Conservation (phyloP, 2,797 vertebrate species). For the Lacerta agilis region DNA sequence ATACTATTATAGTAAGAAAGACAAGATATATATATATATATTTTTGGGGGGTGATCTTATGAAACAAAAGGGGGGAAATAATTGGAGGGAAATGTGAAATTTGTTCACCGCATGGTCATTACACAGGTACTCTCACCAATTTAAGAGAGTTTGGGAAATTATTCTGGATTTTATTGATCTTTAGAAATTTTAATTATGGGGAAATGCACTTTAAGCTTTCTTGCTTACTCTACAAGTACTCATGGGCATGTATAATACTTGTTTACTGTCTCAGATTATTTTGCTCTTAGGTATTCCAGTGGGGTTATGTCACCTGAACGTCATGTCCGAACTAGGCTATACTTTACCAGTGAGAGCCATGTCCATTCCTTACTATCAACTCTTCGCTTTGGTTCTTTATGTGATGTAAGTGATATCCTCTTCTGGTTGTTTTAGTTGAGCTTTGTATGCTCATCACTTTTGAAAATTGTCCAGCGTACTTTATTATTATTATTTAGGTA, state of each 20-base stretch:
- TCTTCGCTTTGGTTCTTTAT: constrained; percentile 88
- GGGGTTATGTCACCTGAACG: constrained; percentile 91
- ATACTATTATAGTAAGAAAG: too few species aligned
- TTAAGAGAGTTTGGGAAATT: neutral
- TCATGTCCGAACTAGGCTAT: constrained; percentile 89
- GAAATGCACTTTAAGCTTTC: neutral
- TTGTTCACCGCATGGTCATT: too few species aligned
- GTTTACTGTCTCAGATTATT: neutral
- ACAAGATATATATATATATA: too few species aligned
- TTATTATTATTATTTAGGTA: neutral
- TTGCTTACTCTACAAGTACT: neutral
- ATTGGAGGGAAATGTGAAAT: neutral
- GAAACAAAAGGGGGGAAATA: neutral
- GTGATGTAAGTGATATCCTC: constrained; percentile 81
- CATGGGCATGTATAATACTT: neutral
- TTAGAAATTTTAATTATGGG: neutral
- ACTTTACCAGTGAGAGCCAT: constrained; percentile 92
- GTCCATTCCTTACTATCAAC: constrained; percentile 89
- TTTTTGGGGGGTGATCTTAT: neutral
- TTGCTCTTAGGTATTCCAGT: constrained; percentile 85
- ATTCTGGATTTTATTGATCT: neutral
- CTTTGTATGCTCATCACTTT: neutral
- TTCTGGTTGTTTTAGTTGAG: neutral
- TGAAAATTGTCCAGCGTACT: neutral
- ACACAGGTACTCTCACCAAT: neutral